These are phyloP conservation scores for Phrynosoma blainvillii DNA, from an alignment of 2,113 vertebrate species.

Conservation along the genomic window DNA sequence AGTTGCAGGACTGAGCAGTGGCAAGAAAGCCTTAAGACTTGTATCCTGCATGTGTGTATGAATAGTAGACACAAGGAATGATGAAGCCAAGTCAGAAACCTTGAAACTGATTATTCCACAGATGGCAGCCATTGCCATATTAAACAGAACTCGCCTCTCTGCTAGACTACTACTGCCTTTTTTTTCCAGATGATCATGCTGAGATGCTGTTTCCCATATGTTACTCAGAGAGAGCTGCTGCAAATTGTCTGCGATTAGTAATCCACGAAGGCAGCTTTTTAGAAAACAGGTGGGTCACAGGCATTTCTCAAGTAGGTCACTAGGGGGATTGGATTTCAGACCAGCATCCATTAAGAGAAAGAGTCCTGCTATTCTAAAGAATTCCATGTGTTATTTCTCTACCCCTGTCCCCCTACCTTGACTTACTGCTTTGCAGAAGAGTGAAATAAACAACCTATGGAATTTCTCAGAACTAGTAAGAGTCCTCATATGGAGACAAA, in stretches of 20 bases:
- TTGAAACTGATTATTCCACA: not conserved
- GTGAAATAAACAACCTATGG: slow-evolving; percentile 38
- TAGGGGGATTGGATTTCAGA: slow-evolving; percentile 44
- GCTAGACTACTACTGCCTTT: not conserved
- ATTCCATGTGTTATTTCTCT: slow-evolving; percentile 50
- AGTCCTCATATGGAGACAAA: not conserved
- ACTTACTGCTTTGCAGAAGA: slow-evolving; percentile 38
- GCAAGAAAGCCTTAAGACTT: not conserved
- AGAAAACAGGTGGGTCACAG: slow-evolving; percentile 44
- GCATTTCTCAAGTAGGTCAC: slow-evolving; percentile 16
- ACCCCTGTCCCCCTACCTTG: no score
- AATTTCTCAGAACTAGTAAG: slow-evolving; percentile 10
- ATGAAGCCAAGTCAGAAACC: not conserved
- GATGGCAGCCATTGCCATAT: not conserved
- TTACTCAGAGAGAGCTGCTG: not conserved
- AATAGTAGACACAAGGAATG: not conserved
- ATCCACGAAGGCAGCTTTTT: slow-evolving; percentile 29
- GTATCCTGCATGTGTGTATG: no score
- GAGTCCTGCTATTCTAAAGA: slow-evolving; percentile 43
- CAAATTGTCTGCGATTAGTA: not conserved
- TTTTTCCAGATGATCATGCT: accelerated
- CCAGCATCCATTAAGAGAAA: slow-evolving; percentile 54
- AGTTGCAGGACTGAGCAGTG: not conserved
- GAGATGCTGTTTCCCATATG: accelerated
- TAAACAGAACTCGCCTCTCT: not conserved